Conservation (phyloP, 2,888 invertebrate species). For the Erebia ligea region DNA sequence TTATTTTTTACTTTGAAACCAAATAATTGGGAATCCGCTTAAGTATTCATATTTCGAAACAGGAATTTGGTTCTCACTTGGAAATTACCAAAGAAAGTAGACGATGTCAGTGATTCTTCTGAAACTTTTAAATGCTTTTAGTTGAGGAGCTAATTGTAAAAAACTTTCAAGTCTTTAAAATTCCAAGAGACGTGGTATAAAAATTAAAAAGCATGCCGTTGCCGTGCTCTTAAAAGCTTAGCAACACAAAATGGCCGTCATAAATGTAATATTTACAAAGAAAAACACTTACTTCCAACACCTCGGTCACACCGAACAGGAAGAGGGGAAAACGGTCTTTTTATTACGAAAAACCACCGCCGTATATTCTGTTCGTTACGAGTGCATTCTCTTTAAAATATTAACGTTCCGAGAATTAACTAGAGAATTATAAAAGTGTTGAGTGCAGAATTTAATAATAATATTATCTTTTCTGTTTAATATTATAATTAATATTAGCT, state of each 20-base stretch:
- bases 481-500: not conserved
- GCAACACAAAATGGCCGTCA: slow-evolving; percentile 32
- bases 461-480: not conserved
- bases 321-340: not conserved
- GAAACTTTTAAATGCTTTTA: not conserved
- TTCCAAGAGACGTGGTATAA: not conserved
- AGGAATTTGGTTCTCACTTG: not conserved
- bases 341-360: not conserved
- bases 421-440: not conserved
- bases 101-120: not conserved
- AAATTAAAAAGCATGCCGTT: slow-evolving; percentile 32
- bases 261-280: slow-evolving; percentile 38
- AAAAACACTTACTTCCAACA: slow-evolving; percentile 32
- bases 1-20: no score
- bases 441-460: not conserved
- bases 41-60: no score
- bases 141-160: slow-evolving; percentile 7
- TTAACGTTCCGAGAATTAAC: not conserved
- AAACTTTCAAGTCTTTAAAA: slow-evolving; percentile 3
- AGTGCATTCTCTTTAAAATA: not conserved
- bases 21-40: no score
- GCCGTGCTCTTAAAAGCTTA: slow-evolving; percentile 34
- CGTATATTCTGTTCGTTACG: not conserved
- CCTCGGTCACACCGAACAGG: slow-evolving; percentile 6
- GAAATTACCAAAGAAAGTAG: not conserved